Conservation (phyloP, 2,797 vertebrate species). For the Typhlichthys eigenmanni region DNA sequence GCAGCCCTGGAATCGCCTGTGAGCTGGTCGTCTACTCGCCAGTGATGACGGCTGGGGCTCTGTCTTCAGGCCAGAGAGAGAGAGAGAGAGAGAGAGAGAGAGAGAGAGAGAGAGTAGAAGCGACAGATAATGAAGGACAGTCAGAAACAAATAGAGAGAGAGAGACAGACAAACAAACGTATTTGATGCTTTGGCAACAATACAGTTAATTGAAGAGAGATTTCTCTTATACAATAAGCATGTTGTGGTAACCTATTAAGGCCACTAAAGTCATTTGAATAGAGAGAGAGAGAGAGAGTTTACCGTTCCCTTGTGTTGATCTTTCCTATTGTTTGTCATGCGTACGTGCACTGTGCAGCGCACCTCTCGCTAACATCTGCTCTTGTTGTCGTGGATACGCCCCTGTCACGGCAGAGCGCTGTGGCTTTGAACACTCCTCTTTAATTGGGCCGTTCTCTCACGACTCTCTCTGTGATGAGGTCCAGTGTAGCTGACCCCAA, state of each 20-base stretch:
- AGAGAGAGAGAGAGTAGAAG: neutral
- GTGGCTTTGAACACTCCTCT: constrained; percentile 41
- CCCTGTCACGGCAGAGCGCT: neutral
- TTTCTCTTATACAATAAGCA: no score
- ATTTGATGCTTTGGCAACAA: no score
- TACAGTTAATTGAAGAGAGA: no score
- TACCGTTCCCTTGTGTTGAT: no score
- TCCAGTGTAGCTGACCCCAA: constrained; percentile 33
- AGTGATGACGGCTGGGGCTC: constrained; percentile 59
- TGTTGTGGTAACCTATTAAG: no score
- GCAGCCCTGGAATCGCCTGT: constrained; percentile 74
- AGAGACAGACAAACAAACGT: neutral
- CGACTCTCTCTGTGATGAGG: constrained; percentile 49
- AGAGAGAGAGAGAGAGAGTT: constrained; percentile 1
- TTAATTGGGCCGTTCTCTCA: constrained; percentile 48
- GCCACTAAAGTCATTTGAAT: neutral
- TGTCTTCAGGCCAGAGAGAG: constrained; percentile 26
- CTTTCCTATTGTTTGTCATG: neutral
- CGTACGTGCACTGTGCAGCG: neutral
- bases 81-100: constrained; percentile 27
- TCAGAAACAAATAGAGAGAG: neutral
- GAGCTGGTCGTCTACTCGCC: constrained; percentile 59
- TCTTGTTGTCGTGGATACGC: constrained; percentile 45
- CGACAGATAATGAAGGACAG: neutral
- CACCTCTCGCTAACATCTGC: constrained; percentile 51